Evolutionary conservation across 1,140 invertebrate species (phyloP), one percentile per base, ranked within the genome.

Genomic region (Tetragonula clypearis): DNA sequence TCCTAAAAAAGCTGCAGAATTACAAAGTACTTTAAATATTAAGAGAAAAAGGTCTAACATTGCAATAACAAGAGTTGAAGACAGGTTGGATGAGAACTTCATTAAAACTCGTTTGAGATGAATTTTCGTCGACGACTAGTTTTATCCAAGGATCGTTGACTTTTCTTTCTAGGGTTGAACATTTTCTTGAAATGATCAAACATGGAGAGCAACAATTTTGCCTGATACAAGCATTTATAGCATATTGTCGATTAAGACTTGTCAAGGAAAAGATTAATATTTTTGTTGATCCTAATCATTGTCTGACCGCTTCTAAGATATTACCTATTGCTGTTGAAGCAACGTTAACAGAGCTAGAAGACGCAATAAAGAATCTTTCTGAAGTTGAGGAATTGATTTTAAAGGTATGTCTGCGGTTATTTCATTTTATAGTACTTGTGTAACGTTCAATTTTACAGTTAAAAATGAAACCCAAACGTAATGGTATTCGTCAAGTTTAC

Each of bases 291-390:
- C 53, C 71, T 6, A 12, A 89, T n/a, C 75, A 81, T 2, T 66
- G 68, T 69, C 62, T 89, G 41, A 86, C 84, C 1, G 72, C 85
- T 26, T 89, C 87, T 71, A 15, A 86, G 0, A 12, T 84, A 79
- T 58, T 88, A 26, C 66, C 74, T n/a, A 21, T 62, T 9, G 11
- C 62, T 1, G 56, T 56, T 71, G 55, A 65, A 3, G 30, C 77
- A 30, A 60, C 66, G 35, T 41, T 89, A 9, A 30, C 30, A 26
- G 88, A 89, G 71, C 1, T 89, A 9, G 15, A 79, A 2, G 78
- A 89, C 1, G 30, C 78, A 4, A 53, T 68, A 19, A 53, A 65
- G 17, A 84, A 81, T 26, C 23, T 89, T 30, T 58, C 62, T 19
- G 62, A 84, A 35, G 19, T 89, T 0, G 23, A 89, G 66, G 9